Percentiles rank a stretch among this genome's conserved stretches.
Conservation (phyloP, 2,113 vertebrate genomes). For the Corythaixoides concolor region DNA sequence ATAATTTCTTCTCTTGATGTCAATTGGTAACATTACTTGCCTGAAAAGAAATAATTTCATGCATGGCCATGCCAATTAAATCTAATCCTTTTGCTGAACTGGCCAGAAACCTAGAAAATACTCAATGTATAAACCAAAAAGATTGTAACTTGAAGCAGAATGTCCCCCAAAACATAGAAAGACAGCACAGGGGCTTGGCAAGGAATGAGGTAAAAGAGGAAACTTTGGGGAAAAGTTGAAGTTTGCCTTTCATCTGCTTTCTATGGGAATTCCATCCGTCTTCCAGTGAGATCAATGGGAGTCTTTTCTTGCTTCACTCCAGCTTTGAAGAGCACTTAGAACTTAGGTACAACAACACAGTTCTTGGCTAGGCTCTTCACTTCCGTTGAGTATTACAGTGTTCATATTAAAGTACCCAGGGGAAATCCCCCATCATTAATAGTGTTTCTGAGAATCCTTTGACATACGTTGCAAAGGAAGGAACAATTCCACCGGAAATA, state of each 20-base stretch:
- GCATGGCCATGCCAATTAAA: background rate
- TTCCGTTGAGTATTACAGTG: background rate
- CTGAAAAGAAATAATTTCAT: slow-evolving; percentile 41
- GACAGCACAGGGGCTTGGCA: background rate
- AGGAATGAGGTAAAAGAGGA: background rate
- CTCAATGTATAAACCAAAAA: background rate
- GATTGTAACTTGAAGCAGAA: background rate
- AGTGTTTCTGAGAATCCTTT: background rate
- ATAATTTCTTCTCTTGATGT: background rate
- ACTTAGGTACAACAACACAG: background rate
- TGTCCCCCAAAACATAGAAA: background rate
- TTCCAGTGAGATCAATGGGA: background rate
- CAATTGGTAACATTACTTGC: background rate
- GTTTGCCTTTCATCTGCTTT: background rate
- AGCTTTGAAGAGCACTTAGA: background rate
- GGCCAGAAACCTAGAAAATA: background rate
- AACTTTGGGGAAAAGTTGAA: background rate
- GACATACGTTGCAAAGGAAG: background rate
- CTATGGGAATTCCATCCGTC: background rate
- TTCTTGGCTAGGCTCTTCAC: background rate
- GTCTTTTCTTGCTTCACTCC: background rate
- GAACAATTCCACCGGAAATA: background rate
- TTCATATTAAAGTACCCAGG: background rate
- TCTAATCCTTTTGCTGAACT: background rate
- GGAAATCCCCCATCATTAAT: background rate